These are phyloP conservation scores for Parasteatoda tepidariorum DNA, from an alignment of 1,140 invertebrate genomes.

Conservation along the genomic window DNA sequence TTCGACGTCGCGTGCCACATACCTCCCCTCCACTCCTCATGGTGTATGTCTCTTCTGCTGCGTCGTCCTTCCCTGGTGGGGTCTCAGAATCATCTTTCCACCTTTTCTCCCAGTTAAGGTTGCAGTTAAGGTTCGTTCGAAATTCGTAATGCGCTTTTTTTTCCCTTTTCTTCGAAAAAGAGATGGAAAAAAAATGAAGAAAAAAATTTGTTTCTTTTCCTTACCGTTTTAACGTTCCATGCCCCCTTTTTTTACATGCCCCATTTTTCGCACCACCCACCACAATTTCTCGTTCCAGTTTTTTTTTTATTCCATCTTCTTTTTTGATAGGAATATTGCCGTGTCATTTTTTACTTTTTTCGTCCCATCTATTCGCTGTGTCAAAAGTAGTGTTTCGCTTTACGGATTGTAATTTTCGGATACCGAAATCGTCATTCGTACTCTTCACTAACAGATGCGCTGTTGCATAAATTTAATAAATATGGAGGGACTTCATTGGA, in stretches of 20 bases:
- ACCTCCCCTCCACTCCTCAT: too few relatives aligned
- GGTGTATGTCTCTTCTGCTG: not conserved
- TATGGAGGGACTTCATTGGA: too few relatives aligned
- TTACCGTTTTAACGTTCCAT: not conserved
- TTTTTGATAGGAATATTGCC: conserved; percentile 33
- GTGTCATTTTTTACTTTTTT: conserved; percentile 47
- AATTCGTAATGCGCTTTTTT: conserved; percentile 43
- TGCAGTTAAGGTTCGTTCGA: conserved; percentile 52
- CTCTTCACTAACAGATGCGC: conserved; percentile 43
- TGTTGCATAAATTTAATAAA: conserved; percentile 42
- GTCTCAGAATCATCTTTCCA: conserved; percentile 43
- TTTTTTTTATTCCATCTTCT: not conserved
- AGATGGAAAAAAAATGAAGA: not conserved
- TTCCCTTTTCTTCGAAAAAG: not conserved
- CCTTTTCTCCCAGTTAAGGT: conserved; percentile 48
- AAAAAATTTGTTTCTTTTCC: conserved; percentile 39
- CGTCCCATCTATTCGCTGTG: too few relatives aligned
- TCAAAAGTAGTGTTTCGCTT: not conserved
- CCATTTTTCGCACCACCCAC: not conserved
- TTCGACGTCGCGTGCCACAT: conserved; percentile 43
- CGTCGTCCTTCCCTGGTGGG: not conserved
- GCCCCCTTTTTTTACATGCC: not conserved
- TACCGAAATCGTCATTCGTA: too few relatives aligned
- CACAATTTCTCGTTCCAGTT: not conserved
- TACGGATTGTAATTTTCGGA: not conserved